Percentiles rank a stretch among this genome's conserved stretches.
These are phyloP conservation scores for Apistogramma diplotaenia DNA, from an alignment of 2,113 vertebrate genomes.

Conservation along the genomic window DNA sequence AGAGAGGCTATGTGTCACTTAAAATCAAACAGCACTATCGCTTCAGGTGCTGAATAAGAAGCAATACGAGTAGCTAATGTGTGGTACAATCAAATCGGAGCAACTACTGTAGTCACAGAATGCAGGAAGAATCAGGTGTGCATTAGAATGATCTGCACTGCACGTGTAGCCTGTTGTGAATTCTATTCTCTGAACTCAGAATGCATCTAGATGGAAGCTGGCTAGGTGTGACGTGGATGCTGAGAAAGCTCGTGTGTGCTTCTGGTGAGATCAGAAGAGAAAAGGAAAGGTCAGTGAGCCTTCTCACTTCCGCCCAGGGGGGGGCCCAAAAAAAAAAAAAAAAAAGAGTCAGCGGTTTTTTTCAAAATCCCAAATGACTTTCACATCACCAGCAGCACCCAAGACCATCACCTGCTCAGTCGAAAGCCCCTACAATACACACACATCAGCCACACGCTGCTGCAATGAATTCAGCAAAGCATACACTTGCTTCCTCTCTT, in stretches of 20 bases:
- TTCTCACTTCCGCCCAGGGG: constrained; percentile 14
- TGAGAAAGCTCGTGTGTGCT: constrained; percentile 6
- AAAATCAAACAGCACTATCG: constrained; percentile 38
- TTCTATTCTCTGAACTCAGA: constrained; percentile 23
- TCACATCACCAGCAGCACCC: not conserved
- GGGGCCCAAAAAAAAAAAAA: too few species aligned
- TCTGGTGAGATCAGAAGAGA: constrained; percentile 32
- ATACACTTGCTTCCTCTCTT: not conserved
- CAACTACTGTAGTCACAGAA: constrained; percentile 17
- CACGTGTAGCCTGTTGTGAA: constrained; percentile 26
- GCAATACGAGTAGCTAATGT: constrained; percentile 15
- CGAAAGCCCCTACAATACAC: not conserved
- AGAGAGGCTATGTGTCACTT: constrained; percentile 60
- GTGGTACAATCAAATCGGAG: constrained; percentile 31
- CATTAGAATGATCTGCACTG: constrained; percentile 37
- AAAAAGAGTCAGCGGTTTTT: constrained; percentile 1
- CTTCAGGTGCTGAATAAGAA: constrained; percentile 25
- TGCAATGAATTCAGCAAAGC: not conserved
- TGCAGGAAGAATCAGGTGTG: constrained; percentile 25
- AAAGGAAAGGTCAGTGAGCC: constrained; percentile 1
- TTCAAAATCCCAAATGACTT: not conserved
- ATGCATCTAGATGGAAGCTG: not conserved
- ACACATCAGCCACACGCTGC: not conserved
- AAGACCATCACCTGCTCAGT: not conserved
- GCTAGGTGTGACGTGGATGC: constrained; percentile 9